Percentiles rank a stretch among this genome's conserved stretches.
Evolutionary conservation across 2,888 invertebrate genomes (phyloP).

Genomic region (Leucozona laternaria): DNA sequence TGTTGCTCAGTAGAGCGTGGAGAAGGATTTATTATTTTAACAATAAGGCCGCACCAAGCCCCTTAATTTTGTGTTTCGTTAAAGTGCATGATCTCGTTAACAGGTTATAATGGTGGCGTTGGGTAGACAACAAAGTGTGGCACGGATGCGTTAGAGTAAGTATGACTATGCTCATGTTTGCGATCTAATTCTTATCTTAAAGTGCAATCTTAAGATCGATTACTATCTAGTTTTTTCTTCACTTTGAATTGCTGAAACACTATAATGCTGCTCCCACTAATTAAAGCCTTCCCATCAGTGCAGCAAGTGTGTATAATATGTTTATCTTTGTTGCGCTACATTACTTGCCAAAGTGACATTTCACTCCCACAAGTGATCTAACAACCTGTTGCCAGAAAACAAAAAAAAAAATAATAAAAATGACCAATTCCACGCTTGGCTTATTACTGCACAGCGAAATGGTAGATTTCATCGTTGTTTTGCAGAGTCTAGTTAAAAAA

Average conservation of each 20-base stretch:
- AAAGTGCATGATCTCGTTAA: conserved; percentile 62
- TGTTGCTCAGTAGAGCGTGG: conserved; percentile 63
- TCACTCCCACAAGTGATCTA: conserved; percentile 53
- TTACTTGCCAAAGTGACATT: conserved; percentile 67
- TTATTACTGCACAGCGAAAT: conserved; percentile 41
- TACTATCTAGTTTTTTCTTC: conserved; percentile 43
- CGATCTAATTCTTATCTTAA: conserved; percentile 50
- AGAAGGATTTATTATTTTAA: conserved; percentile 57
- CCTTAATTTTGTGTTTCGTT: conserved; percentile 27
- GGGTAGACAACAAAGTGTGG: neutral
- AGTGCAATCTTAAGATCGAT: conserved; percentile 64
- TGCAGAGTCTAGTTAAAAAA: neutral
- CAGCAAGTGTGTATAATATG: neutral
- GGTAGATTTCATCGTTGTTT: conserved; percentile 29
- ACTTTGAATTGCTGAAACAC: neutral
- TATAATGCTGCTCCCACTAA: conserved; percentile 44
- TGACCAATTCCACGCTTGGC: conserved; percentile 37
- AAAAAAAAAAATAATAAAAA: conserved; percentile 8
- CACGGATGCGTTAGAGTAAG: conserved; percentile 42
- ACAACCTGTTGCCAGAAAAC: conserved; percentile 40
- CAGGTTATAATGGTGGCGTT: conserved; percentile 48
- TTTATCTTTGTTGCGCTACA: conserved; percentile 49
- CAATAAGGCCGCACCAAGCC: conserved; percentile 58
- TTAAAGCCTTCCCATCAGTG: conserved; percentile 36
- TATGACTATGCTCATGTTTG: conserved; percentile 48